Base-by-base conservation (phyloP, 2,797 vertebrate species). In the Orientallactaga sibirica region DNA sequence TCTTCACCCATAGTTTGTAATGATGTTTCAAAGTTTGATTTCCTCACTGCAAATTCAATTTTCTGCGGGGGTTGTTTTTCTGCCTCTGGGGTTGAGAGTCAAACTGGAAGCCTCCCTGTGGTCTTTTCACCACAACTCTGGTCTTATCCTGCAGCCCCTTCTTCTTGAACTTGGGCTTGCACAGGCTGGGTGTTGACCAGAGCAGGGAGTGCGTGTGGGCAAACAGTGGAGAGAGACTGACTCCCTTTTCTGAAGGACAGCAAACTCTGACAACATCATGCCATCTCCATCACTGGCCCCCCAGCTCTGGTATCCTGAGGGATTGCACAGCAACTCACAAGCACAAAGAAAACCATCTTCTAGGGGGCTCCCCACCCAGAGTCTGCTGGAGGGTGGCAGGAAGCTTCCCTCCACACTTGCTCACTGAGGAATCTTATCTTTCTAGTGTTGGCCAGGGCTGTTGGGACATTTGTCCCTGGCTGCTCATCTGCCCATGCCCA, bases 261-360 rank as follows among this genome's bases (percentile, higher is more conserved):
- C 1, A 0, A 0, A 0, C 9, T 15, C 33, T 2, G 7, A 1
- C 25, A 20, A n/a, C 5, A 5, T 0, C 0, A 0, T 0, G 1
- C 27, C 41, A 10, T 14, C 29, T n/a, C 43, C 20, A 0, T 25
- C n/a, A 2, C 7, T 4, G 7, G 25, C 2, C 0, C 1, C 22
- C 55, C 37, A 1, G 0, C 55, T 0, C 5, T 14, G 4, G 27
- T 41, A 43, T n/a, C 78, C 8, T 4, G 5, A 55, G 33, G 61
- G 77, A 25, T 61, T 16, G 2, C 15, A 52, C 55, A 24, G 7
- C 19, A 19, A 43, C 24, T 25, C 8, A 6, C 0, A 12, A 29
- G 55, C 79, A 43, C 16, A 48, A 29, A 48, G 52, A 71, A 22
- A 48, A 6, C 74, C 10, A 15, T 12, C 68, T n/a, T 2, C 5